Evolutionary conservation across 1,140 invertebrate species (phyloP), one percentile per base, ranked within the genome.

Genomic region (Limonius californicus): DNA sequence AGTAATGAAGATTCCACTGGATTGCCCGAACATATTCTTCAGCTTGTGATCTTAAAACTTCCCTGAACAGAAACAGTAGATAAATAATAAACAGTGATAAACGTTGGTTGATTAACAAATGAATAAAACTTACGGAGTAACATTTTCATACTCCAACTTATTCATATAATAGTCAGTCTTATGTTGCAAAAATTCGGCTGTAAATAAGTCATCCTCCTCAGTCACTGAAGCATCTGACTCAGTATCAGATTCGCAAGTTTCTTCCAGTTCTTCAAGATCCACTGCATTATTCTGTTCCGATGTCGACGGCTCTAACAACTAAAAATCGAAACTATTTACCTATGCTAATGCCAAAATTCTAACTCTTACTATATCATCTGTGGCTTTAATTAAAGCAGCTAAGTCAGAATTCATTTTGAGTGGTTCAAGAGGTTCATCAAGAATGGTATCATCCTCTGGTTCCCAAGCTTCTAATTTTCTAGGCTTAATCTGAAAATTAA

Each of bases 1-100:
- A 99, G 78, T 99, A 99, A 72, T 90, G 84, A 2, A 99, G 79
- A 73, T 95, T 95, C 97, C 97, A 99, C 70, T 99, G 96, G 58
- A 99, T 87, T 0, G 94, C 95, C 57, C 85, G 81, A 6, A 99
- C 88, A 77, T 98, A 99, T 50, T 90, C 87, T 72, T 88, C 85
- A 0, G 90, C 91, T 77, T 97, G 90, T n/a, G 86, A 83, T 50
- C 82, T 78, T 65, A 96, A 73, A 9, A 92, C 87, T 65, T 91
- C 87, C 1, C 89, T 91, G n/a, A n/a, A n/a, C n/a, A n/a, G n/a
- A n/a, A n/a, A n/a, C n/a, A n/a, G n/a, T n/a, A n/a, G n/a, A n/a
- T n/a, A n/a, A n/a, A n/a, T n/a, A 66, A 50, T 12, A 12, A 18
- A 50, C n/a, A 50, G 19, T 19, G n/a, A n/a, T n/a, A n/a, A n/a